A percentile compares a stretch with the other conserved stretches of the same genome.
Conservation (phyloP, 1,140 invertebrate genomes). For the Brachionus rotundiformis region DNA sequence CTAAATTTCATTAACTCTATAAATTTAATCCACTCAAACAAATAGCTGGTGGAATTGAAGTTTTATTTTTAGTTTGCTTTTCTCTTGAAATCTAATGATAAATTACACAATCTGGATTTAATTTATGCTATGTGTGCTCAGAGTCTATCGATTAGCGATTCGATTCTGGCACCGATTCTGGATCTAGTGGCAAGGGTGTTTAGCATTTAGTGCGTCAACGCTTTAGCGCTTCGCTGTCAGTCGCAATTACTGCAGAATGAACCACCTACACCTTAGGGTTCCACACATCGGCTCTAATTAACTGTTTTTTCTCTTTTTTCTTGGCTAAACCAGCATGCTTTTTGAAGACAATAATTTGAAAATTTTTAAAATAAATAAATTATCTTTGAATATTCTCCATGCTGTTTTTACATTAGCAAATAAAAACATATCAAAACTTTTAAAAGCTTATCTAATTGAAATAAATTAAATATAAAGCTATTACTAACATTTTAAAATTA, state of each 20-base stretch:
- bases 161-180: background rate
- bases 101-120: conserved; percentile 39
- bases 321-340: background rate
- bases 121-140: background rate
- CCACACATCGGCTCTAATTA: background rate
- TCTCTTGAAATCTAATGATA: conserved; percentile 19
- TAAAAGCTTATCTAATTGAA: background rate
- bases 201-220: no score
- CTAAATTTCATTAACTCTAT: conserved; percentile 12
- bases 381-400: no score
- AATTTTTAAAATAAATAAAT: background rate
- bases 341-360: background rate
- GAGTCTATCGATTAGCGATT: conserved; percentile 15
- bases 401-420: background rate
- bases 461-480: background rate
- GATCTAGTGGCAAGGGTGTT: background rate
- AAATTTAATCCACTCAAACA: conserved; percentile 22
- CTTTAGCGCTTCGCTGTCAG: background rate
- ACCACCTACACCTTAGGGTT: background rate
- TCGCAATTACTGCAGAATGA: background rate
- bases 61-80: conserved; percentile 16
- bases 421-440: background rate
- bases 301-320: background rate
- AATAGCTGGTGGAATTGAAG: conserved; percentile 11
- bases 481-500: background rate